Percentiles rank a stretch among this genome's conserved stretches.
Conservation (phyloP, 2,797 vertebrate genomes). For the Trachurus trachurus region DNA sequence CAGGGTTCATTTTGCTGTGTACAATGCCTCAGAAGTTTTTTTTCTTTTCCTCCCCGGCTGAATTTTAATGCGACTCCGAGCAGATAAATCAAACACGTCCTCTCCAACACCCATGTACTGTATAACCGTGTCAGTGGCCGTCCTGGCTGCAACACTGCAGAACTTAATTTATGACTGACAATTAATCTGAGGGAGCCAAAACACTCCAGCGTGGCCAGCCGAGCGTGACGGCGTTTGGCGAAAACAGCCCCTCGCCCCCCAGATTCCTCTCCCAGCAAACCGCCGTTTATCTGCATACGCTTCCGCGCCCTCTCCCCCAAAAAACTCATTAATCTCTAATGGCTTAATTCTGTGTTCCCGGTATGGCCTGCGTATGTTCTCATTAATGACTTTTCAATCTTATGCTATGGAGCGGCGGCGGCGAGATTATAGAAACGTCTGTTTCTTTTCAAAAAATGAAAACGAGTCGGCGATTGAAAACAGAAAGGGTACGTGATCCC, state of each 20-base stretch:
- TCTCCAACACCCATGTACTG: slow-evolving; percentile 25
- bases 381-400: slow-evolving; percentile 82
- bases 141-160: slow-evolving; percentile 42
- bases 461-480: slow-evolving; percentile 48
- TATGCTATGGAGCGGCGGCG: slow-evolving; percentile 55
- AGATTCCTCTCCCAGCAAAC: slow-evolving; percentile 65
- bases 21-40: slow-evolving; percentile 25
- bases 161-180: slow-evolving; percentile 82
- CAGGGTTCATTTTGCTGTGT: slow-evolving; percentile 36
- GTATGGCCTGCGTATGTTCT: slow-evolving; percentile 74
- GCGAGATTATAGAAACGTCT: slow-evolving; percentile 54
- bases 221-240: slow-evolving; percentile 65
- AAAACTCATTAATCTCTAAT: slow-evolving; percentile 84
- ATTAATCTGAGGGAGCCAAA: slow-evolving; percentile 81
- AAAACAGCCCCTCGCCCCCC: slow-evolving; percentile 59
- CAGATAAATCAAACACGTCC: slow-evolving; percentile 52
- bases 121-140: slow-evolving; percentile 41
- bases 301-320: slow-evolving; percentile 7
- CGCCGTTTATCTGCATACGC: slow-evolving; percentile 70
- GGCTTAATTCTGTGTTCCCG: slow-evolving; percentile 77
- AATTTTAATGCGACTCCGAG: slow-evolving; percentile 55
- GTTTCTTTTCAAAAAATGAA: slow-evolving; percentile 20
- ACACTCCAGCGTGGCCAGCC: slow-evolving; percentile 59
- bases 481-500: slow-evolving; percentile 49
- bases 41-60: slow-evolving; percentile 12